A percentile compares a stretch with the other conserved stretches of the same genome.
Conservation (phyloP, 1,140 invertebrate species). For the Aphelinus atriplicis region DNA sequence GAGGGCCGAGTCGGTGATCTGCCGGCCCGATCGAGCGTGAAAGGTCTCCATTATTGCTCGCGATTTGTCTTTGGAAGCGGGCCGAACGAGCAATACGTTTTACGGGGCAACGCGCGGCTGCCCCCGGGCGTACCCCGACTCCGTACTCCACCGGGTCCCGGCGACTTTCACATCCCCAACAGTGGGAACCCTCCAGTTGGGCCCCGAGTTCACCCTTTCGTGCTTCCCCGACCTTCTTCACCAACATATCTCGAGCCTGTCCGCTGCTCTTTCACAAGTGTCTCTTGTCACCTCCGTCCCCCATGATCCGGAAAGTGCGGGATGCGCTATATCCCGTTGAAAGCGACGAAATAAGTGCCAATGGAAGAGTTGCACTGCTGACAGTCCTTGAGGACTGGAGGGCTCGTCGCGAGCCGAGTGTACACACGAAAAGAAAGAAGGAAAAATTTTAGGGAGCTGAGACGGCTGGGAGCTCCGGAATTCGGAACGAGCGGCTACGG, state of each 20-base stretch:
- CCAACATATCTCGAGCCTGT: background rate
- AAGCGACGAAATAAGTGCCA: too few species aligned
- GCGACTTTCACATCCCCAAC: too few species aligned
- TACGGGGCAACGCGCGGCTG: background rate
- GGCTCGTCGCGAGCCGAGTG: background rate
- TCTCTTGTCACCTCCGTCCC: too few species aligned
- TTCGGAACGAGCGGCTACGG: background rate
- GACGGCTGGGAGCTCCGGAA: constrained; percentile 15
- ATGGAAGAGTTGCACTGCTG: too few species aligned
- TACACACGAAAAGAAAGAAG: background rate
- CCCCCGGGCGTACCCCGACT: background rate
- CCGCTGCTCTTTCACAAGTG: background rate
- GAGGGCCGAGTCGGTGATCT: background rate
- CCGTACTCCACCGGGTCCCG: background rate
- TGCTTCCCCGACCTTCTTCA: too few species aligned
- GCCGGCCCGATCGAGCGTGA: constrained; percentile 39
- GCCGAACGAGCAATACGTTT: constrained; percentile 35
- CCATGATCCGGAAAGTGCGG: too few species aligned
- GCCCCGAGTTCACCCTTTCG: too few species aligned
- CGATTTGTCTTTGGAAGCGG: constrained; percentile 40
- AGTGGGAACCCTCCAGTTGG: too few species aligned
- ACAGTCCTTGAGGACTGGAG: too few species aligned
- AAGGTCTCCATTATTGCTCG: constrained; percentile 41
- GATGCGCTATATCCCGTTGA: too few species aligned
- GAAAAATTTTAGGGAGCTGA: constrained; percentile 2